A percentile compares a stretch with the other conserved stretches of the same genome.
These are phyloP conservation scores for Cotesia typhae DNA, from an alignment of 1,140 invertebrate genomes.

Conservation along the genomic window DNA sequence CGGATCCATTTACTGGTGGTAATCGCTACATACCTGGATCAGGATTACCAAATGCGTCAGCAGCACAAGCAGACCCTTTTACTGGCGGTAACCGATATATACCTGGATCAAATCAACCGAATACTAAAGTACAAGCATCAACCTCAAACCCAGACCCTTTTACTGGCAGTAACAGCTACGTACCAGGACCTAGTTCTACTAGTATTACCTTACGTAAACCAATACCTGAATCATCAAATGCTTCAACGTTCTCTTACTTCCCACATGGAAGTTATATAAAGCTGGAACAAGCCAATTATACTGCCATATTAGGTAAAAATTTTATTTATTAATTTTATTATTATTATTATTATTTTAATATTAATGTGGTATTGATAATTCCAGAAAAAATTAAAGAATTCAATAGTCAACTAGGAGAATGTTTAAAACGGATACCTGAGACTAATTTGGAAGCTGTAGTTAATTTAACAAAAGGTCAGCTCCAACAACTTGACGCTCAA, in stretches of 20 bases:
- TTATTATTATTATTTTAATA: slow-evolving; percentile 68
- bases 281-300: slow-evolving; percentile 75
- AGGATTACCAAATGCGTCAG: slow-evolving; percentile 35
- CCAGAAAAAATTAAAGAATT: slow-evolving; percentile 76
- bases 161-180: no score
- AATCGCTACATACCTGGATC: slow-evolving; percentile 75
- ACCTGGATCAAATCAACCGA: slow-evolving; percentile 33
- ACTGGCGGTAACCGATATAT: slow-evolving; percentile 30
- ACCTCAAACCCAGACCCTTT: no score
- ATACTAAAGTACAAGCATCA: slow-evolving; percentile 35
- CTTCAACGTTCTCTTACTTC: slow-evolving; percentile 50
- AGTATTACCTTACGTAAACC: slow-evolving; percentile 32
- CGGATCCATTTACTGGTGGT: slow-evolving; percentile 84
- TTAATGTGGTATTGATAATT: slow-evolving; percentile 43
- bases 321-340: slow-evolving; percentile 40
- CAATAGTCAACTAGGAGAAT: slow-evolving; percentile 71
- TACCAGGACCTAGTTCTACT: no score
- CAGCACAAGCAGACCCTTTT: slow-evolving; percentile 30
- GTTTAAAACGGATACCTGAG: slow-evolving; percentile 62
- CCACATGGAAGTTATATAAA: slow-evolving; percentile 64
- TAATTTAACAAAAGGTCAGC: slow-evolving; percentile 66
- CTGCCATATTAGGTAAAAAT: slow-evolving; percentile 67
- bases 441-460: slow-evolving; percentile 70
- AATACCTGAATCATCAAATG: slow-evolving; percentile 33
- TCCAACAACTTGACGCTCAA: slow-evolving; percentile 56